Evolutionary conservation across 2,113 vertebrate genomes (phyloP).

Genomic region (Bubalus kerabau): DNA sequence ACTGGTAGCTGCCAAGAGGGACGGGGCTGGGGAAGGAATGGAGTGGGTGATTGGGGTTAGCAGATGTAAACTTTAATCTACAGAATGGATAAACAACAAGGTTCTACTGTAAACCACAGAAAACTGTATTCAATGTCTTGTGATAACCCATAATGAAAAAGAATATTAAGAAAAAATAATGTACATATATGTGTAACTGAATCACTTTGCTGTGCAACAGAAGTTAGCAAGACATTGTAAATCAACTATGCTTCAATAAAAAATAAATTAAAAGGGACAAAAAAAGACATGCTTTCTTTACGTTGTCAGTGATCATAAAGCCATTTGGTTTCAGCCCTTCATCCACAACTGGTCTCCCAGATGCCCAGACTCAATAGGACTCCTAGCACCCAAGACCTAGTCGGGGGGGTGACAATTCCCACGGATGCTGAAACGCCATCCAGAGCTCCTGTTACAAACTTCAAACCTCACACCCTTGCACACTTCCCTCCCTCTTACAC

Average conservation of each 20-base stretch:
- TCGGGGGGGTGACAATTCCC: background rate
- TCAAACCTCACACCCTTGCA: background rate
- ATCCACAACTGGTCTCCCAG: background rate
- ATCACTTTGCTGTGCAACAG: background rate
- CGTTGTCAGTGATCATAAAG: background rate
- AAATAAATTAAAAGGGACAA: background rate
- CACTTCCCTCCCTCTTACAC: background rate
- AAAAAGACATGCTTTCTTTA: background rate
- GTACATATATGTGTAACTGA: background rate
- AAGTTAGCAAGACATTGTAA: background rate
- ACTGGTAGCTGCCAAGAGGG: background rate
- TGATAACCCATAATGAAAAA: background rate
- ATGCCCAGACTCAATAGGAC: background rate
- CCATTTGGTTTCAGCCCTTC: background rate
- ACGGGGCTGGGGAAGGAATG: background rate
- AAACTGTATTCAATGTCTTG: background rate
- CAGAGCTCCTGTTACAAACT: background rate
- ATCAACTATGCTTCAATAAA: background rate
- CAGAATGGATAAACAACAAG: background rate
- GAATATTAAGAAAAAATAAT: background rate
- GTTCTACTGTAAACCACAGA: background rate
- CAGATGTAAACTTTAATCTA: background rate
- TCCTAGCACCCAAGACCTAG: background rate
- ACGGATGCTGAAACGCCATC: rapidly evolving
- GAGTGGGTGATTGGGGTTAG: background rate